These are phyloP conservation scores for Istiophorus platypterus DNA, from an alignment of 2,113 vertebrate genomes.

Conservation along the genomic window DNA sequence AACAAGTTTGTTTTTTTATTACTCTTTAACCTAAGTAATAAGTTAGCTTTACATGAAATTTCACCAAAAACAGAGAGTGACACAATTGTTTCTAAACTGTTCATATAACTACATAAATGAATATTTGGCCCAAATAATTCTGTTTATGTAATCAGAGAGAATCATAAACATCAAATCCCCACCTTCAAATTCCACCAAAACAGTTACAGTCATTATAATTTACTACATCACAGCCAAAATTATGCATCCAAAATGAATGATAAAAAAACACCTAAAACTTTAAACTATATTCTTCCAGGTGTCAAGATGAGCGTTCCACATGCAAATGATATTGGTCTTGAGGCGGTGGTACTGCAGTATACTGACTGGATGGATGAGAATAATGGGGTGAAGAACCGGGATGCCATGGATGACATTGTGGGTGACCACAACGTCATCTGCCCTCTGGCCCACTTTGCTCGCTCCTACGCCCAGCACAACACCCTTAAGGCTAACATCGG, in stretches of 20 bases:
- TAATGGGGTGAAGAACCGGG: slow-evolving; percentile 89
- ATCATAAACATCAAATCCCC: not conserved
- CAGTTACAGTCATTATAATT: not conserved
- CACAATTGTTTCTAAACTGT: not conserved
- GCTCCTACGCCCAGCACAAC: slow-evolving; percentile 84
- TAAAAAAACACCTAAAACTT: not conserved
- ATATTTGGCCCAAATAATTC: not conserved
- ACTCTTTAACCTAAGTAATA: not conserved
- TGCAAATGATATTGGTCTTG: slow-evolving; percentile 91
- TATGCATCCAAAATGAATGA: not conserved
- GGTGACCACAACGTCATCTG: slow-evolving; percentile 95
- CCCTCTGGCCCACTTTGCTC: slow-evolving; percentile 89
- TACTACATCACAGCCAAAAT: not conserved
- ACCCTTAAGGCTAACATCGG: slow-evolving; percentile 73
- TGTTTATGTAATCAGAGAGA: not conserved
- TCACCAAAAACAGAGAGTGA: not conserved
- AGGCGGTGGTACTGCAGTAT: slow-evolving; percentile 93
- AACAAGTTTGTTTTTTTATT: not conserved
- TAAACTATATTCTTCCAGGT: slow-evolving; percentile 74
- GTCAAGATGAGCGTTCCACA: slow-evolving; percentile 91
- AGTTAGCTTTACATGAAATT: not conserved
- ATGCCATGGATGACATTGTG: slow-evolving; percentile 92
- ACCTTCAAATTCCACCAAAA: not conserved
- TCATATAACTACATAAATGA: not conserved
- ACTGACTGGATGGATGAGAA: slow-evolving; percentile 94